Conservation (phyloP, 2,888 invertebrate species). For the Hirtodrosophila duncani region DNA sequence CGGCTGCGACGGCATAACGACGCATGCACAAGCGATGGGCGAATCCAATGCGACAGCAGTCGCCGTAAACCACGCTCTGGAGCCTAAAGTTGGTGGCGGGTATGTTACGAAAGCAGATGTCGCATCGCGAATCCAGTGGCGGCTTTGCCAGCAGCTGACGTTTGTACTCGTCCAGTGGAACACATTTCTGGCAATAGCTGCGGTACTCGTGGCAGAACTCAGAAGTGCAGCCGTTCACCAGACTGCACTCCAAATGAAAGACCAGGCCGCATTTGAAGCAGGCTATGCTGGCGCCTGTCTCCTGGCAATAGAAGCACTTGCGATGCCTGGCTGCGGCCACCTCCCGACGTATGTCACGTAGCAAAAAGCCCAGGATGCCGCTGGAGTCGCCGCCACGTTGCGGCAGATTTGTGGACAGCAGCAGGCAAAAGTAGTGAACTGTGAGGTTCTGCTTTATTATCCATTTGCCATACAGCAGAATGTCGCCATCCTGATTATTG, state of each 20-base stretch:
- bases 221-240: conserved; percentile 46
- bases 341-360: conserved; percentile 85
- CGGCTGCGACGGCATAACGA: conserved; percentile 68
- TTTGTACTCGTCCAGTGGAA: conserved; percentile 46
- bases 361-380: conserved; percentile 87
- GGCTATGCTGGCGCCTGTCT: conserved; percentile 54
- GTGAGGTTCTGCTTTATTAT: no score
- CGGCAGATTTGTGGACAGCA: conserved; percentile 84
- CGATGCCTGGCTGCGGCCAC: conserved; percentile 78
- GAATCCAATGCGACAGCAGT: conserved; percentile 71
- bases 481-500: no score
- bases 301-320: conserved; percentile 58
- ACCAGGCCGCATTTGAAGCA: conserved; percentile 60
- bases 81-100: no score
- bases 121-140: conserved; percentile 38
- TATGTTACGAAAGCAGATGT: conserved; percentile 61
- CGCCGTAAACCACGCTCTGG: conserved; percentile 47
- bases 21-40: conserved; percentile 70
- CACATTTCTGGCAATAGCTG: conserved; percentile 67
- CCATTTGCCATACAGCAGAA: no score
- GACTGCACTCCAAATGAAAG: conserved; percentile 67
- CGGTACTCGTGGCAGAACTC: conserved; percentile 59
- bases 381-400: conserved; percentile 84
- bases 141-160: conserved; percentile 21
- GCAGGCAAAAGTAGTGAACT: no score